These are phyloP conservation scores for Galaxea fascicularis DNA, from an alignment of 92 coral and sea anemone species.

Conservation along the genomic window DNA sequence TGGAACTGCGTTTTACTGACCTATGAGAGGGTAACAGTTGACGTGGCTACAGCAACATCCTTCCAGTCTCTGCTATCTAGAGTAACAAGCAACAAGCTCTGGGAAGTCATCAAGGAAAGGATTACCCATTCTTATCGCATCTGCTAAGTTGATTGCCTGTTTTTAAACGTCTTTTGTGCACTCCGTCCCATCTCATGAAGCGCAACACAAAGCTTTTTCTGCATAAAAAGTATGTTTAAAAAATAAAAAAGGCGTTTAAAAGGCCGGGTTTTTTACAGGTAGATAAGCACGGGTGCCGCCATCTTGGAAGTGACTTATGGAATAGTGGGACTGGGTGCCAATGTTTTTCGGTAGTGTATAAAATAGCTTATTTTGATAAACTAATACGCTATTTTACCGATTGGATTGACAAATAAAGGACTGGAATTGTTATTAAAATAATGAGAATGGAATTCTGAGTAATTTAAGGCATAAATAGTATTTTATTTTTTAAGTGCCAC, in stretches of 20 bases:
- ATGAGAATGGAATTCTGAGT: not conserved
- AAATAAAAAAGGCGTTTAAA: not conserved
- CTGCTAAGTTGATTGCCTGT: conserved; percentile 57
- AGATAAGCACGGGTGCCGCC: not conserved
- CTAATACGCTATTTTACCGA: not conserved
- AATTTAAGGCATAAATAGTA: not conserved
- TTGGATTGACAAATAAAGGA: not conserved
- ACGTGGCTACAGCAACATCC: conserved; percentile 62
- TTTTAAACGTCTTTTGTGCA: conserved; percentile 64
- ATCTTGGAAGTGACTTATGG: not conserved
- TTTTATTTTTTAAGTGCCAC: not conserved
- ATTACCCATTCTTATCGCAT: conserved; percentile 74
- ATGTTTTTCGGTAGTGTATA: not conserved
- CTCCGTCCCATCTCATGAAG: conserved; percentile 59
- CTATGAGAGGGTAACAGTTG: conserved; percentile 34
- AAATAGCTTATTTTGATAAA: not conserved
- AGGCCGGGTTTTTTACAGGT: not conserved
- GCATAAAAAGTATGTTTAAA: no score
- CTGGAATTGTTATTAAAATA: not conserved
- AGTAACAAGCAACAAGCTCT: conserved; percentile 73
- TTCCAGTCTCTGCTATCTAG: conserved; percentile 64
- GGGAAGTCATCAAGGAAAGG: conserved; percentile 72
- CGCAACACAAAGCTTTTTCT: not conserved
- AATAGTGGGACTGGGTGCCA: not conserved
- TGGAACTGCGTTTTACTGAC: conserved; percentile 68